Conservation (phyloP, 2,888 invertebrate genomes). For the Cataglyphis rosenhaueri region DNA sequence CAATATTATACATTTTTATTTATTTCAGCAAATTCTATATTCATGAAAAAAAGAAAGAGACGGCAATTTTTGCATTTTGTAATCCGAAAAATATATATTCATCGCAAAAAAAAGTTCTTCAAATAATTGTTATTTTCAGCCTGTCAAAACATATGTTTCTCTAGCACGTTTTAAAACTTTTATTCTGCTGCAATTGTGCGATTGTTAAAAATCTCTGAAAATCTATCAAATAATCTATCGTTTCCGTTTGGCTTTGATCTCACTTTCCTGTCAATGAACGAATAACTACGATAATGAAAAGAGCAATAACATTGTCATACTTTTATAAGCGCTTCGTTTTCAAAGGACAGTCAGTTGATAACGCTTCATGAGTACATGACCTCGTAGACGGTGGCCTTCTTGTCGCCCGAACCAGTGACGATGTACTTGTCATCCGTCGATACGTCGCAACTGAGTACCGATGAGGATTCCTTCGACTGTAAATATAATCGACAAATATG, state of each 20-base stretch:
- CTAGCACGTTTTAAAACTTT: not conserved
- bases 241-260: conserved; percentile 7
- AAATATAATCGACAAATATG: conserved; percentile 61
- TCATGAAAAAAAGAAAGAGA: not conserved
- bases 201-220: conserved; percentile 29
- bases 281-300: conserved; percentile 73
- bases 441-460: conserved; percentile 99
- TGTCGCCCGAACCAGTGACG: conserved; percentile 99
- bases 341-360: conserved; percentile 33
- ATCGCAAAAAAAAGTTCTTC: not conserved
- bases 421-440: conserved; percentile 99
- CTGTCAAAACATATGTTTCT: not conserved
- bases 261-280: conserved; percentile 57
- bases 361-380: conserved; percentile 91
- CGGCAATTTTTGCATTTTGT: not conserved
- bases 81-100: not conserved
- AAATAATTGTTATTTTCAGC: not conserved
- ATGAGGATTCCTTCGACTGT: conserved; percentile 98
- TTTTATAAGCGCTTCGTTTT: conserved; percentile 48
- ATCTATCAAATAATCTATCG: not conserved
- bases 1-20: not conserved
- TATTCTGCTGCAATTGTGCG: not conserved
- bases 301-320: conserved; percentile 66
- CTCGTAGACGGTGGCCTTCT: conserved; percentile 99
- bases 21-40: not conserved